Evolutionary conservation across 2,888 invertebrate genomes (phyloP).

Genomic region (Antheraea assamensis): DNA sequence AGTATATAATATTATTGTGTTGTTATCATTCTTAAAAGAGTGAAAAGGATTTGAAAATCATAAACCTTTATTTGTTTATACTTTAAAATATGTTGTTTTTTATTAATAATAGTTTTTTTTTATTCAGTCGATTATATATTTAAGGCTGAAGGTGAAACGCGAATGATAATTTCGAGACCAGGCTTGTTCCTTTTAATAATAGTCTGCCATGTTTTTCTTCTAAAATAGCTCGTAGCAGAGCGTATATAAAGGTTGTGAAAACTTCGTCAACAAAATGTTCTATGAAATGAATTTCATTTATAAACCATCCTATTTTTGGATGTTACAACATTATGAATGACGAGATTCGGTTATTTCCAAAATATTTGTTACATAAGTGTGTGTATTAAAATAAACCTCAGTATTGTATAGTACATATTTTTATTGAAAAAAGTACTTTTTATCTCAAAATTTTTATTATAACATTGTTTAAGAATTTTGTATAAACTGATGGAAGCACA

Average conservation of each 20-base stretch:
- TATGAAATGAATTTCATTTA: conserved; percentile 11
- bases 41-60: no score
- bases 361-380: not conserved
- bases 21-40: no score
- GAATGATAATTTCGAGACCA: not conserved
- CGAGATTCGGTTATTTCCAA: not conserved
- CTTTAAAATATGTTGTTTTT: no score
- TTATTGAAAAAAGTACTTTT: not conserved
- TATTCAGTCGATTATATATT: not conserved
- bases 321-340: conserved; percentile 21
- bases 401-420: not conserved
- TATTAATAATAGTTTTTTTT: no score
- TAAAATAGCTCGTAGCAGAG: not conserved
- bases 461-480: conserved; percentile 25
- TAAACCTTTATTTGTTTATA: no score
- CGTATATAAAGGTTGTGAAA: conserved; percentile 7
- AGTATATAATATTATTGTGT: no score
- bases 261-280: conserved; percentile 2
- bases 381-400: not conserved
- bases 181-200: not conserved
- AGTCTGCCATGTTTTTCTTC: not conserved
- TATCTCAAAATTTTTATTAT: not conserved
- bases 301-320: conserved; percentile 12
- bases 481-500: conserved; percentile 65
- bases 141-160: not conserved